Conservation (phyloP, 2,113 vertebrate genomes). For the Cnemophilus loriae region DNA sequence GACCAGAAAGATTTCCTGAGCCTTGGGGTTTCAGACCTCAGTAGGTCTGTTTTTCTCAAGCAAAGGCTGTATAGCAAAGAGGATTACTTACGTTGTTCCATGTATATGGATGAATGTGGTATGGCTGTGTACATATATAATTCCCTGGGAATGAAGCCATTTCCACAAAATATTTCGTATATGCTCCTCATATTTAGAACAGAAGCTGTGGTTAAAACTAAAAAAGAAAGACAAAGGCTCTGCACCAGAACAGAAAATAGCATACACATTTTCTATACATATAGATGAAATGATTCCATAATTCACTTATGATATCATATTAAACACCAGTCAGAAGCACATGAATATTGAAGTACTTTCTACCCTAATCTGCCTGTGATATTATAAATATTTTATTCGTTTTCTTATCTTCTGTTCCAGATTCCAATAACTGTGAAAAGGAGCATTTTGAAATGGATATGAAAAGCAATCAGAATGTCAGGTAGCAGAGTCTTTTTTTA, state of each 20-base stretch:
- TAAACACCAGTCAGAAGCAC: slow-evolving; percentile 34
- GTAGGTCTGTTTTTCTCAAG: background rate
- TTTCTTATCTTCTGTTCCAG: slow-evolving; percentile 70
- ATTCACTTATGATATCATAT: slow-evolving; percentile 22
- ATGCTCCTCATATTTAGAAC: background rate
- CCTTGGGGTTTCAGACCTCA: background rate
- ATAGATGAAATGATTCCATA: slow-evolving; percentile 30
- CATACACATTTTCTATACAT: background rate
- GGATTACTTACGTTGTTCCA: background rate
- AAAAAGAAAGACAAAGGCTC: background rate
- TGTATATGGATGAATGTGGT: background rate
- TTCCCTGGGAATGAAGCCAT: background rate
- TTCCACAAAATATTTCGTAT: background rate
- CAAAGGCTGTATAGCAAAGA: background rate
- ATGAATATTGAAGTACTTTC: slow-evolving; percentile 47
- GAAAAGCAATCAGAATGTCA: slow-evolving; percentile 65
- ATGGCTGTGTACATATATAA: background rate
- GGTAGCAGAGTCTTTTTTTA: slow-evolving; percentile 59
- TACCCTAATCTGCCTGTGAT: slow-evolving; percentile 2
- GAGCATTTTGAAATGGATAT: slow-evolving; percentile 54
- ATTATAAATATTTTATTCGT: slow-evolving; percentile 48
- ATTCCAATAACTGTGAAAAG: slow-evolving; percentile 64
- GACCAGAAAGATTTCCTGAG: background rate
- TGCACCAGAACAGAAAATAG: slow-evolving; percentile 30
- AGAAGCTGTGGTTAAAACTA: background rate